A percentile compares a stretch with the other conserved stretches of the same genome.
Evolutionary conservation across 2,797 vertebrate genomes (phyloP).

Genomic region (Thalassophryne amazonica): DNA sequence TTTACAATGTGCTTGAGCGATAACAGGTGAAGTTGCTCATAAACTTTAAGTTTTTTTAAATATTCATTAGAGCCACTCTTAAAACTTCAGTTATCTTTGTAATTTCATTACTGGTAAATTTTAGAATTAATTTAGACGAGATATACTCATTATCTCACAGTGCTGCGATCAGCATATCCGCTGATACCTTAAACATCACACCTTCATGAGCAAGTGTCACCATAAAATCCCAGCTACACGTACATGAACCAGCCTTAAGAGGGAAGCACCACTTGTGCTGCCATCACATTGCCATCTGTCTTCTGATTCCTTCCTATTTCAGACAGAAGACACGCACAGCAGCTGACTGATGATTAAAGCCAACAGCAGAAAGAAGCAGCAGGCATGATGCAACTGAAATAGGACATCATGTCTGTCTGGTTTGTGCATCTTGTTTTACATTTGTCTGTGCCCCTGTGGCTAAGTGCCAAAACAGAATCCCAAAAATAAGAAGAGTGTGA

Average conservation of each 20-base stretch:
- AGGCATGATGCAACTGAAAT: conserved; percentile 3
- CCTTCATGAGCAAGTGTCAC: neutral
- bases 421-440: conserved; percentile 58
- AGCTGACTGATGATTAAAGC: conserved; percentile 22
- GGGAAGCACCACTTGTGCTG: conserved; percentile 51
- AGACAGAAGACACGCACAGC: conserved; percentile 33
- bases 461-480: conserved; percentile 17
- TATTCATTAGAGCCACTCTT: no score
- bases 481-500: neutral
- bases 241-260: conserved; percentile 59
- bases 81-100: no score
- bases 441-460: conserved; percentile 40
- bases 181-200: no score
- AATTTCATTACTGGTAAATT: no score
- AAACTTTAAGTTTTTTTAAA: no score
- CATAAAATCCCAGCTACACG: neutral
- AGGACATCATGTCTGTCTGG: conserved; percentile 24
- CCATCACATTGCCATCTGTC: conserved; percentile 1
- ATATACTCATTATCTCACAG: no score
- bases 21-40: no score
- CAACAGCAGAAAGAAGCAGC: conserved; percentile 22
- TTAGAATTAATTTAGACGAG: no score
- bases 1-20: no score
- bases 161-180: no score
- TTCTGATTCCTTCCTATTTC: conserved; percentile 15